phyloP scores from a whole-genome alignment of 2,113 vertebrate species.

The Noctilio leporinus region DNA sequence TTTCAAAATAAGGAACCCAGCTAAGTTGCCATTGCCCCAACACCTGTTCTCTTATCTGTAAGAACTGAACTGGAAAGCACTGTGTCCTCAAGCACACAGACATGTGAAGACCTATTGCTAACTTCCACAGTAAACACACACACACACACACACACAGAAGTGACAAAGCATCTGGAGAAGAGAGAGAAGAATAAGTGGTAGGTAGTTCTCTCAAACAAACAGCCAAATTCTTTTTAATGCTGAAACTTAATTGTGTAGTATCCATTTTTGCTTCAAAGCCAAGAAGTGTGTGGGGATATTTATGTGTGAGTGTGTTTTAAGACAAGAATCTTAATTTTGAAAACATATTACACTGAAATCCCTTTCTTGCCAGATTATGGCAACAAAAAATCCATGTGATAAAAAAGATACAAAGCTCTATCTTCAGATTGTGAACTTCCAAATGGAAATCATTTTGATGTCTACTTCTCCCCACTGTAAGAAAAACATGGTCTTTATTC shows the following conservation, averaged over 20 bases:
- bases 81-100: neutral
- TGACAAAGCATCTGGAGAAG: neutral
- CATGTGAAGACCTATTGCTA: neutral
- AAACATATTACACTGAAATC: neutral
- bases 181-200: neutral
- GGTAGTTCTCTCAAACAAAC: neutral
- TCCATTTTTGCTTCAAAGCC: neutral
- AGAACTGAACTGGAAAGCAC: neutral
- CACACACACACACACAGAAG: rapidly evolving
- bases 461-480: neutral
- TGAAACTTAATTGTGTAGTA: constrained; percentile 12
- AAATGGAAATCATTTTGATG: neutral
- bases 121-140: neutral
- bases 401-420: constrained; percentile 2
- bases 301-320: neutral
- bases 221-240: neutral
- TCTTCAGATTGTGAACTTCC: neutral
- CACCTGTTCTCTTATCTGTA: neutral
- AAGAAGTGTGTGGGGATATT: neutral
- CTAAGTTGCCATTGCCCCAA: neutral
- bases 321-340: neutral
- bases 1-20: neutral
- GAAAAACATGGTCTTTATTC: neutral
- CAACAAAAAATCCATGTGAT: neutral
- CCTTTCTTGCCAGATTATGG: neutral